Base-by-base conservation (phyloP, 2,797 vertebrate genomes). In the Rhinophrynus dorsalis region DNA sequence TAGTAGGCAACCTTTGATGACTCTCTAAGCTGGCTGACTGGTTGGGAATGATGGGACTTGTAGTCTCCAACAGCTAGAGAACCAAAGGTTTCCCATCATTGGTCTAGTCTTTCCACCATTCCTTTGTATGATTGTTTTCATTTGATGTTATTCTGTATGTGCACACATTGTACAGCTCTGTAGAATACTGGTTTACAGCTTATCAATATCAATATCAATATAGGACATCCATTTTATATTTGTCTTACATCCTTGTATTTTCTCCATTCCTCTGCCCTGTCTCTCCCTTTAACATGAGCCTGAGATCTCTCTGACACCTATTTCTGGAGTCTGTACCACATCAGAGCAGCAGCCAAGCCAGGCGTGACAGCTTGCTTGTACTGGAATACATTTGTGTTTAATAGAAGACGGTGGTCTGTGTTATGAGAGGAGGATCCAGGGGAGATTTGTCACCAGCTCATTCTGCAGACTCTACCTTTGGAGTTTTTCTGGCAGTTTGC, bases 381-480 rank as follows among this genome's bases (percentile, higher is more conserved):
- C 40, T 40, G 60, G 52, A 71, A 71, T 64, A 58, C 52, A 71
- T 71, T 64, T 70, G 40, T 63, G 52, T 70, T 56, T 70, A 71
- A 51, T 57, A 71, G 68, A 51, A 57, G 23, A 56, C 26, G 44
- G 54, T 58, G 38, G 52, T 32, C 18, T 64, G 52, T 64, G 60
- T 71, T 71, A 64, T 62, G 38, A 71, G 60, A 57, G 68, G 68
- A 23, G 51, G 60, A 57, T 64, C 59, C 51, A 38, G 40, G 18
- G 48, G 12, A 64, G 42, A 45, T 71, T 64, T 71, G 32, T 71
- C 52, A 32, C 50, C 9, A 38, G 51, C 18, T 64, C 40, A 71
- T 71, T 18, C 37, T 57, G 58, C 51, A 48, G 24, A 30, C 42
- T 64, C 24, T 57, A 12, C 27, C 47, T 54, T 54, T 61, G 21